Evolutionary conservation across 1,140 invertebrate genomes (phyloP).

Genomic region (Copidosoma floridanum): DNA sequence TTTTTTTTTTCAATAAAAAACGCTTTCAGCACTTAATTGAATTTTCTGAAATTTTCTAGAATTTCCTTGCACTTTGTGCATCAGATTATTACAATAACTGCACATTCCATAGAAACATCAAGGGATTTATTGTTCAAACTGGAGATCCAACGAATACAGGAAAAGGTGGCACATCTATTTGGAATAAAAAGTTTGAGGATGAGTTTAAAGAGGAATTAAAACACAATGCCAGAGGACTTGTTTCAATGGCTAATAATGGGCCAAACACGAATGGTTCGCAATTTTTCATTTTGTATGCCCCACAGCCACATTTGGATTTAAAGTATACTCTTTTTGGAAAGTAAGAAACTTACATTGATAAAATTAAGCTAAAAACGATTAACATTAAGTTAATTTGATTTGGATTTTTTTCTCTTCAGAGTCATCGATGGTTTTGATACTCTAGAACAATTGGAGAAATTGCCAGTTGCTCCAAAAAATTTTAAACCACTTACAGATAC

Average conservation of each 20-base stretch:
- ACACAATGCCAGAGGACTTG: slow-evolving; percentile 83
- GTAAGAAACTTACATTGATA: slow-evolving; percentile 58
- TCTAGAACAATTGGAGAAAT: slow-evolving; percentile 93
- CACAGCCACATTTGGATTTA: slow-evolving; percentile 93
- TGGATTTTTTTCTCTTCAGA: slow-evolving; percentile 61
- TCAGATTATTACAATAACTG: slow-evolving; percentile 94
- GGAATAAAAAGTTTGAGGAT: slow-evolving; percentile 91
- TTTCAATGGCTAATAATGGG: slow-evolving; percentile 99
- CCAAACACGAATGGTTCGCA: slow-evolving; percentile 98
- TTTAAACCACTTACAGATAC: slow-evolving; percentile 82
- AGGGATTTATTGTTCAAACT: slow-evolving; percentile 97
- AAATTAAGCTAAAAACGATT: slow-evolving; percentile 7
- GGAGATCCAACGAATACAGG: slow-evolving; percentile 95
- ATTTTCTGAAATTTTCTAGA: slow-evolving; percentile 61
- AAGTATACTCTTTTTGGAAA: slow-evolving; percentile 98
- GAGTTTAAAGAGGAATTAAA: slow-evolving; percentile 94
- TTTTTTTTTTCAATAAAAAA: too few relatives aligned
- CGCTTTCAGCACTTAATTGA: too few relatives aligned
- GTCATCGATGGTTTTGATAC: slow-evolving; percentile 97
- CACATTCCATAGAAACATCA: slow-evolving; percentile 95
- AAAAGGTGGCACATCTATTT: slow-evolving; percentile 89
- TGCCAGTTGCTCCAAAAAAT: slow-evolving; percentile 91
- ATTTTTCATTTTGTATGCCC: slow-evolving; percentile 93
- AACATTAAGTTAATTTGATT: slow-evolving; percentile 20
- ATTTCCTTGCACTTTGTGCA: slow-evolving; percentile 95